Conservation (phyloP, 2,113 vertebrate species). For the Aptenodytes forsteri region DNA sequence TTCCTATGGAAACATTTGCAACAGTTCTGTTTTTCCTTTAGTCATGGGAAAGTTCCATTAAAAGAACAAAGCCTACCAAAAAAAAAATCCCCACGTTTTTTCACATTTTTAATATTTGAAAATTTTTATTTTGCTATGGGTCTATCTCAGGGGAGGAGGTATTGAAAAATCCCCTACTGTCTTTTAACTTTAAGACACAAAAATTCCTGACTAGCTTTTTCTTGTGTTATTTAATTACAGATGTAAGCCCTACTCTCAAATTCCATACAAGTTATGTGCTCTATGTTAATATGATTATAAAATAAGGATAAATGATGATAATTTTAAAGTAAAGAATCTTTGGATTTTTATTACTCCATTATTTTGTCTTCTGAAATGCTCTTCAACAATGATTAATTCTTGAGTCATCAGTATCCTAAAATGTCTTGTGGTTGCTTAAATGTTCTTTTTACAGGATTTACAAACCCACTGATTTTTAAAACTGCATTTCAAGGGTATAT, state of each 20-base stretch:
- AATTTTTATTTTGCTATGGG: not conserved
- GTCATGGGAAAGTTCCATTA: constrained; percentile 19
- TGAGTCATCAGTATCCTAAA: constrained; percentile 28
- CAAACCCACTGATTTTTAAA: constrained; percentile 12
- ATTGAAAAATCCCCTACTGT: not conserved
- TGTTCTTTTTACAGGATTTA: not conserved
- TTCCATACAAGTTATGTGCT: not conserved
- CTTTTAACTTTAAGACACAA: not conserved
- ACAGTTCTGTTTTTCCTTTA: constrained; percentile 15
- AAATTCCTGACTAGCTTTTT: not conserved
- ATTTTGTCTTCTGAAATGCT: constrained; percentile 5
- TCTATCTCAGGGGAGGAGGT: not conserved
- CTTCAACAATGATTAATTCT: constrained; percentile 4
- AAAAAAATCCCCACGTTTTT: not conserved
- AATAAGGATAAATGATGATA: not conserved
- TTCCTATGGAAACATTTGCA: constrained; percentile 53
- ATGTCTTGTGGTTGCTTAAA: not conserved
- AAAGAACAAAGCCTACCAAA: not conserved
- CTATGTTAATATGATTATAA: not conserved
- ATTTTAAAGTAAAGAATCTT: not conserved
- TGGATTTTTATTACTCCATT: constrained; percentile 1
- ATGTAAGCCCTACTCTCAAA: not conserved
- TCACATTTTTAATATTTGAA: not conserved
- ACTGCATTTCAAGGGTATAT: not conserved
- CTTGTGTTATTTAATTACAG: not conserved